Evolutionary conservation across 2,888 invertebrate genomes (phyloP).

Genomic region (Cheilosia variabilis): DNA sequence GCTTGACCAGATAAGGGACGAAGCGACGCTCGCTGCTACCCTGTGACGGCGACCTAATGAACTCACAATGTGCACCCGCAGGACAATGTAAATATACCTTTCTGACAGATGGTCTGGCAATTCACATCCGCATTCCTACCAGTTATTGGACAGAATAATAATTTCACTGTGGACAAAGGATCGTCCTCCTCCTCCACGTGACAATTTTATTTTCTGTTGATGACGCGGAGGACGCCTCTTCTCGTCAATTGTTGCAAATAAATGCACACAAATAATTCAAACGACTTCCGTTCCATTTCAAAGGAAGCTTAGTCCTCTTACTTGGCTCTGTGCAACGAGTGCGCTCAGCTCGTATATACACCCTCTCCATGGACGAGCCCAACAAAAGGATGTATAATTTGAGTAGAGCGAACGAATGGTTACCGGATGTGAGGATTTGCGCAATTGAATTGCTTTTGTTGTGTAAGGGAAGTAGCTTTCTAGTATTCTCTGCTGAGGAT

Average conservation of each 20-base stretch:
- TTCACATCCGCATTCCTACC: constrained; percentile 10
- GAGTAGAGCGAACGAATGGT: background rate
- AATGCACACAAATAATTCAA: constrained; percentile 46
- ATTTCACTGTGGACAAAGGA: constrained; percentile 23
- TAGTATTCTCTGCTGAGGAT: constrained; percentile 3
- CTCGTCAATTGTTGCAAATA: constrained; percentile 41
- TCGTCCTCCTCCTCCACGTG: constrained; percentile 29
- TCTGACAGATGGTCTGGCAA: constrained; percentile 48
- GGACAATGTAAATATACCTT: constrained; percentile 11
- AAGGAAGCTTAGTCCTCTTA: constrained; percentile 22
- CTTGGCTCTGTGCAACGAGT: background rate
- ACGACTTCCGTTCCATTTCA: constrained; percentile 23
- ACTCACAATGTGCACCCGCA: constrained; percentile 6
- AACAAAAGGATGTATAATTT: constrained; percentile 33
- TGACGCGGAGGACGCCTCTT: background rate
- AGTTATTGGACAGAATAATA: background rate
- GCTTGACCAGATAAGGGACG: constrained; percentile 28
- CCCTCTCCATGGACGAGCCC: constrained; percentile 11
- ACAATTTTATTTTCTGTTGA: constrained; percentile 34
- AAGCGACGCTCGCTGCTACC: constrained; percentile 12
- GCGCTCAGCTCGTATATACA: background rate
- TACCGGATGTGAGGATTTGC: constrained; percentile 28
- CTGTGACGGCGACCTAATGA: constrained; percentile 39
- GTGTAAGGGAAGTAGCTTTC: constrained; percentile 39
- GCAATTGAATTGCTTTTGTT: constrained; percentile 37